These are phyloP conservation scores for Morus bassanus DNA, from an alignment of 2,797 vertebrate genomes.

Conservation along the genomic window DNA sequence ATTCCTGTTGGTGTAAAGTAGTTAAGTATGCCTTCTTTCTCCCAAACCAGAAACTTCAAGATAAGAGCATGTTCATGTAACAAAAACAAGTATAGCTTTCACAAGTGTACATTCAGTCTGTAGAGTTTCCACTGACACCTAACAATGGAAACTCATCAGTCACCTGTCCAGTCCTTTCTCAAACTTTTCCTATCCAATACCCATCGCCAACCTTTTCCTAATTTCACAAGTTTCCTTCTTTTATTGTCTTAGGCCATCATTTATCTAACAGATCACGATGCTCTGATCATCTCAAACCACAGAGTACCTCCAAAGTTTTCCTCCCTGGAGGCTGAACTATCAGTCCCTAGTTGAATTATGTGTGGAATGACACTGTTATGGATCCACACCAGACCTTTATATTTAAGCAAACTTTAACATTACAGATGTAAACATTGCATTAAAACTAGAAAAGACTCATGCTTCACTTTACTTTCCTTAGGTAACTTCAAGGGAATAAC, in stretches of 20 bases:
- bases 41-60: not conserved
- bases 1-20: not conserved
- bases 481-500: not conserved
- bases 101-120: not conserved
- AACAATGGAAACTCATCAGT: not conserved
- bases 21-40: not conserved
- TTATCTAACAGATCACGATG: not conserved
- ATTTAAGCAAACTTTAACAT: not conserved
- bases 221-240: not conserved
- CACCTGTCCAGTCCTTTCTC: not conserved
- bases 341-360: not conserved
- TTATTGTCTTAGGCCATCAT: not conserved
- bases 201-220: not conserved
- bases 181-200: rapidly evolving
- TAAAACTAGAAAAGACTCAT: not conserved
- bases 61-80: not conserved
- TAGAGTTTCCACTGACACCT: not conserved
- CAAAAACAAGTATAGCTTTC: not conserved
- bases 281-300: not conserved
- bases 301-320: not conserved
- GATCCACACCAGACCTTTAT: not conserved
- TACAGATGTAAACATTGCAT: not conserved
- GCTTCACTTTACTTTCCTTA: not conserved
- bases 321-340: not conserved
- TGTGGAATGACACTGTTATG: not conserved